These are phyloP conservation scores for Scaptomyza graminum DNA, from an alignment of 1,140 invertebrate genomes.

Conservation along the genomic window DNA sequence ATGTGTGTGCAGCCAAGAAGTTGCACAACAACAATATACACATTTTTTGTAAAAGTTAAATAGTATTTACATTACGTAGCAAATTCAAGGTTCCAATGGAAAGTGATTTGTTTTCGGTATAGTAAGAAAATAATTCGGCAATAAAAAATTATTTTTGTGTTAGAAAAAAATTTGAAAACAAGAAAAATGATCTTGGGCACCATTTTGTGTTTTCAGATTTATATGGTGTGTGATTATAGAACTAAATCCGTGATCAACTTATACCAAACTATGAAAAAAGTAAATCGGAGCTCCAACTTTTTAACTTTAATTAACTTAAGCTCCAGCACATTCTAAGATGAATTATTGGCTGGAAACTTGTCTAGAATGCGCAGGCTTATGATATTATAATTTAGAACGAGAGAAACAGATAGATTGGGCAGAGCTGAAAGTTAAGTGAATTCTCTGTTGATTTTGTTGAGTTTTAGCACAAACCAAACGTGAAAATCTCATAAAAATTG, in stretches of 20 bases:
- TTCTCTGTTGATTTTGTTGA: slow-evolving; percentile 65
- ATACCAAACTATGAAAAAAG: too few relatives aligned
- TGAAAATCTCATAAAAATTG: slow-evolving; percentile 50
- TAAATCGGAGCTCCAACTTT: neutral
- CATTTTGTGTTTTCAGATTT: too few relatives aligned
- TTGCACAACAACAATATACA: neutral
- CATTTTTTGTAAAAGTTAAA: too few relatives aligned
- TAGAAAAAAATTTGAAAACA: too few relatives aligned
- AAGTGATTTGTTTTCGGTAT: neutral
- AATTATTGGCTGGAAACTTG: slow-evolving; percentile 4
- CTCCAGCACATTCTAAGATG: slow-evolving; percentile 6
- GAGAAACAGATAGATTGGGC: slow-evolving; percentile 20
- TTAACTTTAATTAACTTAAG: slow-evolving; percentile 3
- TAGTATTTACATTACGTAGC: neutral
- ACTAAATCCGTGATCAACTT: too few relatives aligned
- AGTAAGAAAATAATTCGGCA: too few relatives aligned
- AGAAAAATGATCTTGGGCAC: too few relatives aligned
- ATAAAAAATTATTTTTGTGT: too few relatives aligned
- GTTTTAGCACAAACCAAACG: slow-evolving; percentile 54
- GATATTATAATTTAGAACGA: slow-evolving; percentile 65
- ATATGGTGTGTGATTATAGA: too few relatives aligned
- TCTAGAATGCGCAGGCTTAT: slow-evolving; percentile 22
- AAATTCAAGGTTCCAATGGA: neutral
- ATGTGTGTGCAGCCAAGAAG: neutral
- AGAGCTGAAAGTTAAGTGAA: slow-evolving; percentile 48